Base-by-base conservation (phyloP, 2,888 invertebrate species). In the Caradrina clavipalpis region DNA sequence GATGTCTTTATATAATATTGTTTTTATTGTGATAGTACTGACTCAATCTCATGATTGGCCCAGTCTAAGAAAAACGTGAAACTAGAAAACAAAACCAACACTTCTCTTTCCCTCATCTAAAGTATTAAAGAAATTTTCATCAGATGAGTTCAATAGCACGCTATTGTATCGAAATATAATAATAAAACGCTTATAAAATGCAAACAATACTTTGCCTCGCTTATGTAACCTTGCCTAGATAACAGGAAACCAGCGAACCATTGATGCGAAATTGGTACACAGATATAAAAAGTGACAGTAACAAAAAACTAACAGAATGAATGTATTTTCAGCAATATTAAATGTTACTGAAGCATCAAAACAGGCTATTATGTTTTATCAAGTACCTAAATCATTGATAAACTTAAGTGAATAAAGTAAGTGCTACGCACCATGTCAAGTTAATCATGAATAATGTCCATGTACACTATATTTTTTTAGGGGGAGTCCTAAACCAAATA, bases 201-300 rank as follows among this genome's bases (percentile, higher is more conserved):
- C 39, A 0, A 51, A 82, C 60, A 70, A 69, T 64, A 51, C 42
- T 60, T 59, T 39, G 49, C 73, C 71, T 83, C 64, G 65, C 47
- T 65, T 47, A 60, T 42, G 57, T 51, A 70, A 74, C 74, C 81
- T 75, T 83, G 80, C 63, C 39, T 39, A 74, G 17, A 59, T 72
- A 74, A 65, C 60, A 74, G 77, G 77, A 83, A 85, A 71, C 50
- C 50, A 57, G 51, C 7, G 13, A 71, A 58, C 61, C 70, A 84
- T 57, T 76, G 59, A 73, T 70, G 80, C 69, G 31, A 68, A 60
- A 78, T 60, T 58, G 61, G 65, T 56, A 60, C 54, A 74, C 13
- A 45, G n/a, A 63, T 26, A 62, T 26, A 55, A 81, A 67, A 68
- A 63, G 35, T 26, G 22, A 47, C 31, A 54, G 54, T 54, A 7